Conservation (phyloP, 2,113 vertebrate species). For the Orientallactaga bullata region DNA sequence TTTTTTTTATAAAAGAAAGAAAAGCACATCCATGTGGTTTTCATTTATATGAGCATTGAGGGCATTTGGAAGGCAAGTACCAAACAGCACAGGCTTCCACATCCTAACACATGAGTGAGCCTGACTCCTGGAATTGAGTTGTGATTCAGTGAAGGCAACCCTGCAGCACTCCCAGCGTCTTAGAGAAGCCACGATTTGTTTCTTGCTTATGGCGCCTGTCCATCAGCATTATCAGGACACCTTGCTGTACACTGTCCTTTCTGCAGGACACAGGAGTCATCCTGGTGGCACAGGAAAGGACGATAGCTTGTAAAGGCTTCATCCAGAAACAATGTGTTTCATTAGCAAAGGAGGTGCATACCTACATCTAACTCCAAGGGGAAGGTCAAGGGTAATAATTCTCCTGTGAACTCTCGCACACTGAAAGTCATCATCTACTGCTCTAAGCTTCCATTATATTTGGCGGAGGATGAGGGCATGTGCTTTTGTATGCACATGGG, state of each 20-base stretch:
- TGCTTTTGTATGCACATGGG: too few species aligned
- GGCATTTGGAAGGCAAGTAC: background rate
- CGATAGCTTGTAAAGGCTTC: background rate
- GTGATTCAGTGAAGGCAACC: background rate
- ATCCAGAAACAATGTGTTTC: conserved; percentile 3
- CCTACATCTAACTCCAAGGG: background rate
- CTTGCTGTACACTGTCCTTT: background rate
- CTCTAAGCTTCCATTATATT: too few species aligned
- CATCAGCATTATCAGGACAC: background rate
- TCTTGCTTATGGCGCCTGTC: background rate
- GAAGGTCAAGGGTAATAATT: background rate
- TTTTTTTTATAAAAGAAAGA: background rate
- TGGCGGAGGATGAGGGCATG: too few species aligned
- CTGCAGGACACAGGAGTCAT: background rate
- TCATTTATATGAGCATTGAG: conserved; percentile 30
- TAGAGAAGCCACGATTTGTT: background rate
- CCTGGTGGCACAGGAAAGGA: background rate
- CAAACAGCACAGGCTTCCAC: background rate
- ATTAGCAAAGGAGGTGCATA: background rate
- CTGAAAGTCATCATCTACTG: background rate
- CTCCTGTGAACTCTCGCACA: background rate
- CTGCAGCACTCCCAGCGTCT: background rate
- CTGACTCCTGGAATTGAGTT: background rate
- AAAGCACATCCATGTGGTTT: background rate
- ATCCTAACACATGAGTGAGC: background rate